These are phyloP conservation scores for Ceratotherium simum DNA, from an alignment of 2,113 vertebrate species.

Conservation along the genomic window DNA sequence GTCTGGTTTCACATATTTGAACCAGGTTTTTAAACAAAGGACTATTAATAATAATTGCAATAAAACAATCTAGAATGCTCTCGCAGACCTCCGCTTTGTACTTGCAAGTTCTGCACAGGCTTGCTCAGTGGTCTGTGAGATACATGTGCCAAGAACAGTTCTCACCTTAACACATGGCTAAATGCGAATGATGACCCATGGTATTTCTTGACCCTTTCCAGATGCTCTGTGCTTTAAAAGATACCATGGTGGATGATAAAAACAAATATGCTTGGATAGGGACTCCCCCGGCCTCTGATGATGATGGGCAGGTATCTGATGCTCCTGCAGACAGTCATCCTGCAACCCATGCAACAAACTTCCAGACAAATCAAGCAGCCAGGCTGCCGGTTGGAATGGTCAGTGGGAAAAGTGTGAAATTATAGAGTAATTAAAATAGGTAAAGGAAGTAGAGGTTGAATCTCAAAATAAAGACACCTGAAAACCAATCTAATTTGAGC, in stretches of 20 bases:
- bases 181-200: neutral
- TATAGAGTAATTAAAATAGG: neutral
- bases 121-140: neutral
- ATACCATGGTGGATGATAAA: neutral
- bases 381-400: fast-evolving
- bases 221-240: neutral
- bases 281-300: neutral
- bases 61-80: neutral
- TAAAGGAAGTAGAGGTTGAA: neutral
- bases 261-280: neutral
- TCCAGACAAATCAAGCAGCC: neutral
- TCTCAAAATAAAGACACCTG: neutral
- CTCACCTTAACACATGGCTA: neutral
- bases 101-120: neutral
- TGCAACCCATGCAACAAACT: neutral
- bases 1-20: neutral
- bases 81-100: too few species aligned
- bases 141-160: neutral
- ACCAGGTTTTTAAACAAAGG: neutral
- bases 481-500: neutral
- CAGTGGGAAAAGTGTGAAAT: neutral
- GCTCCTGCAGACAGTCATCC: neutral
- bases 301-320: neutral
- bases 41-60: neutral
- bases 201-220: neutral